These are phyloP conservation scores for Nothobranchius kuhntae DNA, from an alignment of 2,113 vertebrate genomes.

Conservation along the genomic window DNA sequence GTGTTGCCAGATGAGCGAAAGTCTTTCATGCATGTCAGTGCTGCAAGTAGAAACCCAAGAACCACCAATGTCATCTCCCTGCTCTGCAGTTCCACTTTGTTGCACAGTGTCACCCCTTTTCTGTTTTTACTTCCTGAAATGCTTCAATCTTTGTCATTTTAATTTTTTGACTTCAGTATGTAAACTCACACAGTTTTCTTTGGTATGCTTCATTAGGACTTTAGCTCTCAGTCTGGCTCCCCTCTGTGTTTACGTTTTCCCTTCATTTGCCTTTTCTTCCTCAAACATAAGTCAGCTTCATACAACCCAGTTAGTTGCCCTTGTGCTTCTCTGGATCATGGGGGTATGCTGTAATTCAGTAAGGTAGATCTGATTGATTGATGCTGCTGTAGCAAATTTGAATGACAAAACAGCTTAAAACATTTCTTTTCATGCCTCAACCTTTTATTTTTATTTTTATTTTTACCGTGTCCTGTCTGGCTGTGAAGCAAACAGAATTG, in stretches of 20 bases:
- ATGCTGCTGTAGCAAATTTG: not conserved
- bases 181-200: constrained; percentile 33
- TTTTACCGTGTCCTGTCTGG: too few species aligned
- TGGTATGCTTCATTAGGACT: constrained; percentile 40
- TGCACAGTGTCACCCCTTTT: constrained; percentile 1
- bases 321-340: constrained; percentile 11
- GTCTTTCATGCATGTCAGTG: constrained; percentile 22
- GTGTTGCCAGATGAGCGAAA: constrained; percentile 1
- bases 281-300: constrained; percentile 5
- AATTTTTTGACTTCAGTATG: constrained; percentile 36
- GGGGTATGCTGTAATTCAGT: not conserved
- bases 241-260: constrained; percentile 13
- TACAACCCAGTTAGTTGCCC: not conserved
- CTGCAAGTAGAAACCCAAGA: constrained; percentile 1
- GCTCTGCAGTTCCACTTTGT: constrained; percentile 3
- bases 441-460: too few species aligned
- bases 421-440: too few species aligned
- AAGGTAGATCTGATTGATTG: not conserved
- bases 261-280: constrained; percentile 37
- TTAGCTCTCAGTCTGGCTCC: constrained; percentile 46
- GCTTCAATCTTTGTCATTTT: not conserved
- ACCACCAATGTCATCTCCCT: constrained; percentile 18
- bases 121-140: constrained; percentile 6
- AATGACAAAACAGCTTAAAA: too few species aligned
- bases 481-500: too few species aligned